Conservation (phyloP, 2,113 vertebrate genomes). For the Mandrillus leucophaeus region DNA sequence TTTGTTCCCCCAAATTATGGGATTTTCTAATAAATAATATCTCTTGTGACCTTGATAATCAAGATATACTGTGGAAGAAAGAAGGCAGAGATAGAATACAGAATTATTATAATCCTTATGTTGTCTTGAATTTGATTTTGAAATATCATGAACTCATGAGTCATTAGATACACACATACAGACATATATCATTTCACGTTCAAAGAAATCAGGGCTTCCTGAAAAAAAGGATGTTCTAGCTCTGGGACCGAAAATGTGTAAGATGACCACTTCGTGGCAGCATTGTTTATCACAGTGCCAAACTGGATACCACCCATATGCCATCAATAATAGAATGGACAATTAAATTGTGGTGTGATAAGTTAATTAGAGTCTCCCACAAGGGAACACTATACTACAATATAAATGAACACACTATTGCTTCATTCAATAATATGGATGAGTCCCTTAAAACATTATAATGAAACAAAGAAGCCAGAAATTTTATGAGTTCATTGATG, state of each 20-base stretch:
- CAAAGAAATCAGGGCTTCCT: not conserved
- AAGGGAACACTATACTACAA: not conserved
- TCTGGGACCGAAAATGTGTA: not conserved
- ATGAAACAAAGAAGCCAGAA: constrained; percentile 14
- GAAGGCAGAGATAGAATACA: not conserved
- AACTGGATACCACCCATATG: not conserved
- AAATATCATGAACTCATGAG: not conserved
- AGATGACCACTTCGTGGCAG: not conserved
- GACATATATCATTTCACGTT: not conserved
- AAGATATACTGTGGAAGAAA: not conserved
- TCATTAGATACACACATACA: not conserved
- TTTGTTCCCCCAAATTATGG: not conserved
- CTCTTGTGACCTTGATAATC: not conserved
- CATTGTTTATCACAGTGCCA: not conserved
- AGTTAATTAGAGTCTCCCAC: not conserved
- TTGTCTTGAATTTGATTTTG: not conserved
- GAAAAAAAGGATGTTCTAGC: not conserved
- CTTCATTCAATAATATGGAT: not conserved
- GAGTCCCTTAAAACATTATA: not conserved
- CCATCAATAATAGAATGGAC: not conserved
- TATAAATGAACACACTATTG: not conserved
- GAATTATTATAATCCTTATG: not conserved
- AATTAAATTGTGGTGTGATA: not conserved
- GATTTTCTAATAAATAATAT: not conserved
- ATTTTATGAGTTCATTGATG: not conserved